Evolutionary conservation across 53 echinoderm and acorn worm species (phyloP), one percentile per base, ranked within the genome.

Genomic region (Antedon mediterranea): DNA sequence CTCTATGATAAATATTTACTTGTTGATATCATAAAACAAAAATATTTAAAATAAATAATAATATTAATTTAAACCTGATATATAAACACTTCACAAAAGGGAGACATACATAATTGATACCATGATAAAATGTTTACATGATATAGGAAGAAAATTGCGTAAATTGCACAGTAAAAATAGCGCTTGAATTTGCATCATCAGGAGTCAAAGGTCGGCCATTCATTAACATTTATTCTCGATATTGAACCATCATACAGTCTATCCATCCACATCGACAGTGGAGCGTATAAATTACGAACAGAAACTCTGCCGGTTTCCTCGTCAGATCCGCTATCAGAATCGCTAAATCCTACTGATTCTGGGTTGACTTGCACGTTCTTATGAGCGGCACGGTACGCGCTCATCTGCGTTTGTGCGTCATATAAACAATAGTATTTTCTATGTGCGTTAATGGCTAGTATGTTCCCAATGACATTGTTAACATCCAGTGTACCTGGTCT

Each of bases 221-320:
- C 20, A 14, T 42, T 78, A 11, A 90, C 85, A 11, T 14, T 71
- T 6, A 82, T 23, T 77, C 81, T 87, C 28, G 71, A 20, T 30
- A 85, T 71, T 43, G 79, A 81, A 4, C 90, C 87, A 77, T 90
- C 90, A 29, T 87, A 57, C 4, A 90, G 75, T 77, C 82, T 72
- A 30, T 81, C 90, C 29, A 87, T 34, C 90, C 90, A 90, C 87
- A 90, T 90, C 34, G 20, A 33, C 28, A 90, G 74, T 28, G 57
- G 57, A 57, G 57, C 57, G 23, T 57, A 57, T 15, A 57, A 57
- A 57, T 57, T 57, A 11, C 23, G 5, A 41, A 41, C 23, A 11
- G 57, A 26, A 57, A 57, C 2, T 26, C 23, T 57, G 57, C 26
- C 26, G n/a, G n/a, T n/a, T 57, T 23, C 57, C 2, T 57, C 57